Conservation (phyloP, 2,888 invertebrate species). For the Drosophila fungiperda region DNA sequence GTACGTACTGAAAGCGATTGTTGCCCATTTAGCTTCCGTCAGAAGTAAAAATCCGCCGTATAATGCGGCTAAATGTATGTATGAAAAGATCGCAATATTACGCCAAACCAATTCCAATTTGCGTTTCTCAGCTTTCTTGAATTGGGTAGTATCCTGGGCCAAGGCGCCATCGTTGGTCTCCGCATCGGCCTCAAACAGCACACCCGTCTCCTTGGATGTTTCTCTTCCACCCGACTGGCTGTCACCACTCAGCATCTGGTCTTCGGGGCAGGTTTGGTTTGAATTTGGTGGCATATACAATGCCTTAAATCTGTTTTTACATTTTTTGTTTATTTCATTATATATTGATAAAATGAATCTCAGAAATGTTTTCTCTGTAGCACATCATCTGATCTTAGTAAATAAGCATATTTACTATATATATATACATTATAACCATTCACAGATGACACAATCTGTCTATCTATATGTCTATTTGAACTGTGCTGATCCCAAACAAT, state of each 20-base stretch:
- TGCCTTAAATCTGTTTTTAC: background rate
- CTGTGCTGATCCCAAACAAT: background rate
- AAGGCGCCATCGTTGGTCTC: constrained; percentile 87
- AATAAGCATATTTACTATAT: too few relatives aligned
- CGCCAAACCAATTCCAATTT: constrained; percentile 91
- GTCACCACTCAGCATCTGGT: constrained; percentile 1
- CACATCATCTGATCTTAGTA: background rate
- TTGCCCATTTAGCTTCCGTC: constrained; percentile 90
- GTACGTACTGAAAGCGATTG: constrained; percentile 90
- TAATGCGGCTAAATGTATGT: constrained; percentile 90
- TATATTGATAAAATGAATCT: too few relatives aligned
- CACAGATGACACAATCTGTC: background rate
- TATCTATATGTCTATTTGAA: background rate
- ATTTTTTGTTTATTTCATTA: background rate
- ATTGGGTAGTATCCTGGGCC: constrained; percentile 86
- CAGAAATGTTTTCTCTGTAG: background rate
- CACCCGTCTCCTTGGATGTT: constrained; percentile 85
- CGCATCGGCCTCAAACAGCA: constrained; percentile 88
- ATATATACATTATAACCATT: background rate
- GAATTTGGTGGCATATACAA: constrained; percentile 78
- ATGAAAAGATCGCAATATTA: constrained; percentile 91
- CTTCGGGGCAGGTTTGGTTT: constrained; percentile 17
- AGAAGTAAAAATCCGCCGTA: constrained; percentile 91
- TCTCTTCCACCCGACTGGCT: background rate
- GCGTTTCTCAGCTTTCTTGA: constrained; percentile 87